Conservation (phyloP, 2,888 invertebrate species). For the Trachelus stipa region DNA sequence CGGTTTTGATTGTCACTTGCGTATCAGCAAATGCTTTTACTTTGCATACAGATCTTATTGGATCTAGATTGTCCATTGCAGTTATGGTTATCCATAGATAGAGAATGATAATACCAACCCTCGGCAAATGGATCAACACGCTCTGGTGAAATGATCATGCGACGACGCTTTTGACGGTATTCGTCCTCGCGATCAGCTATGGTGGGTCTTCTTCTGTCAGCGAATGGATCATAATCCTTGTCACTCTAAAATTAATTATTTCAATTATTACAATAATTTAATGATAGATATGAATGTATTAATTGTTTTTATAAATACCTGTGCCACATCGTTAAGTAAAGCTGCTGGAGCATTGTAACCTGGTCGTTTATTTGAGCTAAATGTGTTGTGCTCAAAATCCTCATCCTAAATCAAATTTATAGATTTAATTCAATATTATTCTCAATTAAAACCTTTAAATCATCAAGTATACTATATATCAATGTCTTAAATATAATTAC, state of each 20-base stretch:
- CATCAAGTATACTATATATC: no score
- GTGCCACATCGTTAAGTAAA: slow-evolving; percentile 89
- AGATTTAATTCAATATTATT: background rate
- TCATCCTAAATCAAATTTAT: slow-evolving; percentile 74
- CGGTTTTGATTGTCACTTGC: background rate
- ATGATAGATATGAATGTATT: background rate
- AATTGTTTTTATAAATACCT: slow-evolving; percentile 69
- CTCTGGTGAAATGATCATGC: slow-evolving; percentile 96
- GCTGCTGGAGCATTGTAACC: slow-evolving; percentile 90
- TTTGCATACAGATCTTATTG: background rate
- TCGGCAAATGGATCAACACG: slow-evolving; percentile 98
- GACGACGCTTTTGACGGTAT: slow-evolving; percentile 88
- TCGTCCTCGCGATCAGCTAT: slow-evolving; percentile 98
- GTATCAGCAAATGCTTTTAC: background rate
- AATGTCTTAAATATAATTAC: slow-evolving; percentile 51
- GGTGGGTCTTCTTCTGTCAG: slow-evolving; percentile 89
- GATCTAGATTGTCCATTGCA: background rate
- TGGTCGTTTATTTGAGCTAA: slow-evolving; percentile 77
- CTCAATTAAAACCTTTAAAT: no score
- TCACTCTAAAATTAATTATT: slow-evolving; percentile 74
- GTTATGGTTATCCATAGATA: background rate
- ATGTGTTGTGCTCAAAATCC: slow-evolving; percentile 83
- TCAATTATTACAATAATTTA: slow-evolving; percentile 12
- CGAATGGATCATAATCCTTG: slow-evolving; percentile 95
- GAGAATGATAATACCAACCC: slow-evolving; percentile 74